Percentiles rank a stretch among this genome's conserved stretches.
These are phyloP conservation scores for Neosilurus hyrtlii DNA, from an alignment of 2,797 vertebrate species.

Conservation along the genomic window DNA sequence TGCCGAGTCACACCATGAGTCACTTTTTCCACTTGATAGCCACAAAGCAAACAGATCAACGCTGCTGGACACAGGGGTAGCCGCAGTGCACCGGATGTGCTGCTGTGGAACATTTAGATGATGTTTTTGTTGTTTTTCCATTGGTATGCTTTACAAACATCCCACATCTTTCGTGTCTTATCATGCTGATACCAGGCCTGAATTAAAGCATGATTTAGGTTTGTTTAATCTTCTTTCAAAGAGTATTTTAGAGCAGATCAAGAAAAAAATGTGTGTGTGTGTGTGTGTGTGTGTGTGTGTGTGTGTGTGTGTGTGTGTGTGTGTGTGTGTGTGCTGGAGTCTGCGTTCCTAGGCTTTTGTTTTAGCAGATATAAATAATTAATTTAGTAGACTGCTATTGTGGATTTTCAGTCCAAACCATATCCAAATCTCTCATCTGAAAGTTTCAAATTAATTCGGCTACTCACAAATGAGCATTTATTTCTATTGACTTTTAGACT, in stretches of 20 bases:
- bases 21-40: conserved; percentile 64
- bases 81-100: conserved; percentile 57
- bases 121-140: conserved; percentile 43
- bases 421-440: not conserved
- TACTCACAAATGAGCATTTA: not conserved
- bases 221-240: conserved; percentile 16
- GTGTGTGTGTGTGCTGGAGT: no score
- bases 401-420: not conserved
- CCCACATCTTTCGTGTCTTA: conserved; percentile 31
- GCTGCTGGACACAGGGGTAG: conserved; percentile 55
- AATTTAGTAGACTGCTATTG: not conserved
- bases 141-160: conserved; percentile 26
- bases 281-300: no score
- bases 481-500: not conserved
- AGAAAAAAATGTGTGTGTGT: not conserved
- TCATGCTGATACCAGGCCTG: conserved; percentile 17
- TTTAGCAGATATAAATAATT: conserved; percentile 16
- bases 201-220: conserved; percentile 19
- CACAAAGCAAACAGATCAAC: conserved; percentile 64
- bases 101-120: conserved; percentile 51
- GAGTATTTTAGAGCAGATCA: not conserved
- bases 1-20: conserved; percentile 57
- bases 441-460: not conserved
- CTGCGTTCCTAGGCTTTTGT: not conserved
- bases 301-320: no score